These are phyloP conservation scores for Candidula unifasciata DNA, from an alignment of 2,888 invertebrate genomes.

Conservation along the genomic window DNA sequence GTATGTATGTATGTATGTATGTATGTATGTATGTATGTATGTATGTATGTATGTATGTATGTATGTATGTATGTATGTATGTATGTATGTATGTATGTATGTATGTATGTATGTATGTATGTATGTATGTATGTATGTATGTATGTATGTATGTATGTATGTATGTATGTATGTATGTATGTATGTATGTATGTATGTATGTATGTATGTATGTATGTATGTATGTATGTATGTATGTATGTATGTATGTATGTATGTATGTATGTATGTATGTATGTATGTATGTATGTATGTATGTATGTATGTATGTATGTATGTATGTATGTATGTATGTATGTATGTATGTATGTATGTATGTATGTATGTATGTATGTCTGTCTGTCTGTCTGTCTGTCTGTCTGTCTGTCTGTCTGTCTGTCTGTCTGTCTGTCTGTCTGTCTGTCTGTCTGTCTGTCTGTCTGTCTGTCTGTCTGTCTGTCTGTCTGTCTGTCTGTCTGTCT, in stretches of 20 bases:
- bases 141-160: too few relatives aligned
- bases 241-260: slow-evolving; percentile 23
- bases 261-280: slow-evolving; percentile 25
- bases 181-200: too few relatives aligned
- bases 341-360: slow-evolving; percentile 16
- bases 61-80: slow-evolving; percentile 11
- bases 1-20: not conserved
- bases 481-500: slow-evolving; percentile 34
- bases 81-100: not conserved
- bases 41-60: not conserved
- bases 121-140: too few relatives aligned
- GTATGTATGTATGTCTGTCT: slow-evolving; percentile 28
- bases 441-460: slow-evolving; percentile 44
- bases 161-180: too few relatives aligned
- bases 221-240: too few relatives aligned
- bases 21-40: not conserved
- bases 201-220: too few relatives aligned
- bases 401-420: slow-evolving; percentile 32
- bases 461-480: slow-evolving; percentile 47
- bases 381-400: slow-evolving; percentile 40
- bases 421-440: slow-evolving; percentile 39
- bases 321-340: slow-evolving; percentile 32
- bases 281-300: slow-evolving; percentile 30
- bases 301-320: slow-evolving; percentile 35
- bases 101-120: too few relatives aligned